Evolutionary conservation across 2,888 invertebrate species (phyloP).

Genomic region (Zygaena filipendulae): DNA sequence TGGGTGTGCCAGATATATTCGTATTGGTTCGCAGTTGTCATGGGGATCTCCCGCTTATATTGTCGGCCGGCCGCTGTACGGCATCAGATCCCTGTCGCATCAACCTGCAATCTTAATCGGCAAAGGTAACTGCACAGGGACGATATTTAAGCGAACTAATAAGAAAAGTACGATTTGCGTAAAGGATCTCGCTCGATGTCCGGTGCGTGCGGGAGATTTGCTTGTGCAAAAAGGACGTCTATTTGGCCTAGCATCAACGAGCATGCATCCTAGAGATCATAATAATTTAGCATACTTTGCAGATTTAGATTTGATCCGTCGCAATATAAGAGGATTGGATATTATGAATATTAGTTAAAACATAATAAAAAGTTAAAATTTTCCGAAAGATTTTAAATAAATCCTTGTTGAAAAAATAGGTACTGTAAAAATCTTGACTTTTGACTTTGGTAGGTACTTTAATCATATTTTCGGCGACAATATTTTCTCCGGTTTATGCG

Average conservation of each 20-base stretch:
- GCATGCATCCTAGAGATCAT: conserved; percentile 23
- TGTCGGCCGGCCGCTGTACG: conserved; percentile 35
- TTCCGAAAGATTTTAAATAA: too few species aligned
- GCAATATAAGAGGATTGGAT: conserved; percentile 26
- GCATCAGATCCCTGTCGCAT: conserved; percentile 32
- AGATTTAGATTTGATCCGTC: conserved; percentile 25
- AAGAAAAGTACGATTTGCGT: conserved; percentile 34
- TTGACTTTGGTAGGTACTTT: too few species aligned
- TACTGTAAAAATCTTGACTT: neutral
- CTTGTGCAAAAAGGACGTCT: conserved; percentile 34
- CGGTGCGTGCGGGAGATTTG: conserved; percentile 44
- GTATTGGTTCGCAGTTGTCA: conserved; percentile 25
- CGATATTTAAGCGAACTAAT: conserved; percentile 19
- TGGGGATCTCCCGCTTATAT: conserved; percentile 24
- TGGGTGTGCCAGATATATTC: conserved; percentile 30
- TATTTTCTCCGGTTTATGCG: conserved; percentile 18
- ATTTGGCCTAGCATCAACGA: conserved; percentile 40
- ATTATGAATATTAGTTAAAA: too few species aligned
- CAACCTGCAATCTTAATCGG: conserved; percentile 28
- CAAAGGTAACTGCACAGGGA: conserved; percentile 11
- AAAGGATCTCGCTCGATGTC: conserved; percentile 32
- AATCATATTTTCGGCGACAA: too few species aligned
- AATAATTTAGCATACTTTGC: conserved; percentile 36
- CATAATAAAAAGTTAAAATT: too few species aligned
- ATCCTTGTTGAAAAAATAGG: too few species aligned